Base-by-base conservation (phyloP, 2,888 invertebrate species). In the Lasiommata megera region DNA sequence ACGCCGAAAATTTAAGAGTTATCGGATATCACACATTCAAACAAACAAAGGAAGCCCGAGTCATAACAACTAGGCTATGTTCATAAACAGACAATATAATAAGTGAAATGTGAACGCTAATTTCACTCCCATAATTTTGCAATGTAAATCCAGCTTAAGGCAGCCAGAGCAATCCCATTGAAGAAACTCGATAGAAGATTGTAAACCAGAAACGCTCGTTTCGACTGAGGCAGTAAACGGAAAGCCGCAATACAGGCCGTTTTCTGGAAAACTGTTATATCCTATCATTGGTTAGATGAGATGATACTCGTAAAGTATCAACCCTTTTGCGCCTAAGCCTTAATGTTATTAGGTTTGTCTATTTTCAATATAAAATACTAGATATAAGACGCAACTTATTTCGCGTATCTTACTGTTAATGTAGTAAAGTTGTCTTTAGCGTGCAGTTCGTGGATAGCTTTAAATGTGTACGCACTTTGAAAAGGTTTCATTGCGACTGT, bases 161-260 rank as follows among this genome's bases (percentile, higher is more conserved):
- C 16, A 46, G 9, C 44, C 14, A 16, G 31, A 31, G 11, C 16
- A 31, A 46, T 46, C 31, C 29, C 14, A 46, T 16, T 46, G 46
- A 46, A 31, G 16, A 29, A 16, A 29, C 6, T 31, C 16, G 11
- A 46, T 31, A 46, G 46, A 46, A 46, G 31, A 46, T 46, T 46
- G 29, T 46, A 46, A 46, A 46, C 46, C 46, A 29, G 44, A 44
- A 28, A 44, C 28, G 44, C 44, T 31, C 28, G 14, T 28, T 29
- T 11, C 16, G 29, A 46, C 46, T 31, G 11, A 16, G 29, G 11
- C 12, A 9, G 5, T 46, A 16, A 31, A 11, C 11, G 31, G 11
- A 31, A 46, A 46, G 16, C 31, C 14, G 31, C 46, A 46, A 46
- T 31, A 46, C 46, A 31, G n/a, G 16, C 46, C 29, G 14, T 31